Conservation (phyloP, 2,888 invertebrate genomes). For the Hypsopygia costalis region DNA sequence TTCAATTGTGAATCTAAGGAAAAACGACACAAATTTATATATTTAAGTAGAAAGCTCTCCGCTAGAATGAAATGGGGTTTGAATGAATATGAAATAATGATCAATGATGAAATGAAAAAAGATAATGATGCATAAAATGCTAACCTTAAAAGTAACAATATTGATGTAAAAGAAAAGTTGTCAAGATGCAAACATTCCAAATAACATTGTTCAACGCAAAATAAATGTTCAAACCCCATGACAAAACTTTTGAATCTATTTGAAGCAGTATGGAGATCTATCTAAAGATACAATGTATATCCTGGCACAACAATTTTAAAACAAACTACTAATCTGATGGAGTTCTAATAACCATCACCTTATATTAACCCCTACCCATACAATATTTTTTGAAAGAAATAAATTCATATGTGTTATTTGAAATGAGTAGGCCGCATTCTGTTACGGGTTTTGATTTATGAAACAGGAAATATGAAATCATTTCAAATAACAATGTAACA, state of each 20-base stretch:
- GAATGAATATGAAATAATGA: conserved; percentile 60
- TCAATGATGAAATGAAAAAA: conserved; percentile 46
- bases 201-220: conserved; percentile 60
- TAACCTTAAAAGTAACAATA: conserved; percentile 49
- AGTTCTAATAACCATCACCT: conserved; percentile 22
- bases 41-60: conserved; percentile 65
- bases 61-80: conserved; percentile 77
- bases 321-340: conserved; percentile 13
- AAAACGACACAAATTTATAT: conserved; percentile 24
- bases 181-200: conserved; percentile 80
- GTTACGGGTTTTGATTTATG: neutral
- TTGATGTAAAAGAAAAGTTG: conserved; percentile 71
- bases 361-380: conserved; percentile 3
- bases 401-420: conserved; percentile 11
- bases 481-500: conserved; percentile 23
- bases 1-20: conserved; percentile 27
- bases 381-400: conserved; percentile 1
- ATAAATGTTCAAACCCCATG: conserved; percentile 78
- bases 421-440: conserved; percentile 9
- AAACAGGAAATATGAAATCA: neutral
- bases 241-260: conserved; percentile 56
- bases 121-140: conserved; percentile 60
- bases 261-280: conserved; percentile 52
- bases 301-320: conserved; percentile 22
- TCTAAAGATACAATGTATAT: conserved; percentile 31